These are phyloP conservation scores for Steinernema hermaphroditum DNA, from an alignment of 2,888 invertebrate species.

Conservation along the genomic window DNA sequence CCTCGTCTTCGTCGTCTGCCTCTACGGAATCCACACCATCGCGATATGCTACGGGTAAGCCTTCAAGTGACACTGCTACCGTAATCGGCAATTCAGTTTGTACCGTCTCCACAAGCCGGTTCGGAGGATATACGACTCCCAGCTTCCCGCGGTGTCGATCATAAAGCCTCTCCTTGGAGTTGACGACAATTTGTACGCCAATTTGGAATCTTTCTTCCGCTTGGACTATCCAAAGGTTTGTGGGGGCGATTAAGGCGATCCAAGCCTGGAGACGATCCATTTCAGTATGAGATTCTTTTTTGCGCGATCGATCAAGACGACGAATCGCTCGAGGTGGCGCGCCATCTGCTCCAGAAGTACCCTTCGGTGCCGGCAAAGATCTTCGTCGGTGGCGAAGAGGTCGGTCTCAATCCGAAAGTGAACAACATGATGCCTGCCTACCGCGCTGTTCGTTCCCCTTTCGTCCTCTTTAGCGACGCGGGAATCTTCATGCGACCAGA, in stretches of 20 bases:
- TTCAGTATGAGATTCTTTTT: slow-evolving; percentile 22
- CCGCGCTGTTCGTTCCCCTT: slow-evolving; percentile 78
- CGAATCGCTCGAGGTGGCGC: slow-evolving; percentile 27
- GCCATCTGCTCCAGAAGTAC: slow-evolving; percentile 21
- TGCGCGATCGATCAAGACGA: slow-evolving; percentile 25
- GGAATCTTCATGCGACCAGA: slow-evolving; percentile 80
- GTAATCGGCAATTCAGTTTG: slow-evolving; percentile 36
- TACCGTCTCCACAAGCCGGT: slow-evolving; percentile 40
- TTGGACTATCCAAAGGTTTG: slow-evolving; percentile 81
- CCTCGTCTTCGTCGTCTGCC: slow-evolving; percentile 82
- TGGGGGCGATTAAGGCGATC: slow-evolving; percentile 29
- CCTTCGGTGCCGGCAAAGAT: slow-evolving; percentile 33
- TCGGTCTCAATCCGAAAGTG: slow-evolving; percentile 98
- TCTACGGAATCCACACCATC: slow-evolving; percentile 84
- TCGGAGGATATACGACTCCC: neutral
- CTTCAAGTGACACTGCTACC: neutral
- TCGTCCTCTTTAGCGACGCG: slow-evolving; percentile 52
- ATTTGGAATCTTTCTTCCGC: slow-evolving; percentile 90
- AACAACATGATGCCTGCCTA: slow-evolving; percentile 98
- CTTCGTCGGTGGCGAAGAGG: slow-evolving; percentile 77
- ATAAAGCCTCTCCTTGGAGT: slow-evolving; percentile 89
- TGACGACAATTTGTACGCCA: slow-evolving; percentile 84
- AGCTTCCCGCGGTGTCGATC: slow-evolving; percentile 78
- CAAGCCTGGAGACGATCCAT: neutral
- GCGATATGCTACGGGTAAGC: slow-evolving; percentile 81